These are phyloP conservation scores for Alosa sapidissima DNA, from an alignment of 2,797 vertebrate species.

Conservation along the genomic window DNA sequence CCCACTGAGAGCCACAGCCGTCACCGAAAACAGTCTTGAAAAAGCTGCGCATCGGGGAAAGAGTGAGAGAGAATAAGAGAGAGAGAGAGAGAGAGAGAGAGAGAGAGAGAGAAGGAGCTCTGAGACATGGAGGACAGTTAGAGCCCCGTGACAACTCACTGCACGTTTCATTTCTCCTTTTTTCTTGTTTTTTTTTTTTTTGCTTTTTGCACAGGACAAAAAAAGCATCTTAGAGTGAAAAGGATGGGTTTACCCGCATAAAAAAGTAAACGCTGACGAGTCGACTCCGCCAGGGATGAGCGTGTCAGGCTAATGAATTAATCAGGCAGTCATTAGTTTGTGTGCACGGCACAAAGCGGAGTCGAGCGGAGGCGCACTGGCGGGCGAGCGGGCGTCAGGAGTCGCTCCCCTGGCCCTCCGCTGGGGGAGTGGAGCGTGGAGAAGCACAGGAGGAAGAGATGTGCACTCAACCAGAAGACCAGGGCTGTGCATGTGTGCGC, in stretches of 20 bases:
- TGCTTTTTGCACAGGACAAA: not conserved
- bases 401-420: slow-evolving; percentile 32
- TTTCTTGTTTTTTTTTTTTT: not conserved
- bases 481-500: slow-evolving; percentile 31
- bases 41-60: slow-evolving; percentile 40
- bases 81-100: not conserved
- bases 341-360: slow-evolving; percentile 53
- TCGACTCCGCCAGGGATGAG: slow-evolving; percentile 54
- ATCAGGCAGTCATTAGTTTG: slow-evolving; percentile 74
- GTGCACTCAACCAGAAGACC: slow-evolving; percentile 68
- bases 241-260: slow-evolving; percentile 44
- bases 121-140: not conserved
- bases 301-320: slow-evolving; percentile 71
- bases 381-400: not conserved
- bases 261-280: slow-evolving; percentile 65
- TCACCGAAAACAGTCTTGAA: slow-evolving; percentile 17
- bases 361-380: too few relatives aligned
- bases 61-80: slow-evolving; percentile 48
- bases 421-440: slow-evolving; percentile 47
- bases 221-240: not conserved
- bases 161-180: not conserved
- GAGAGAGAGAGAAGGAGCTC: not conserved
- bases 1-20: slow-evolving; percentile 29
- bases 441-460: slow-evolving; percentile 47
- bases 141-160: not conserved